phyloP scores from a whole-genome alignment of 2,797 vertebrate genomes.

The Gymnopithys bicolor region DNA sequence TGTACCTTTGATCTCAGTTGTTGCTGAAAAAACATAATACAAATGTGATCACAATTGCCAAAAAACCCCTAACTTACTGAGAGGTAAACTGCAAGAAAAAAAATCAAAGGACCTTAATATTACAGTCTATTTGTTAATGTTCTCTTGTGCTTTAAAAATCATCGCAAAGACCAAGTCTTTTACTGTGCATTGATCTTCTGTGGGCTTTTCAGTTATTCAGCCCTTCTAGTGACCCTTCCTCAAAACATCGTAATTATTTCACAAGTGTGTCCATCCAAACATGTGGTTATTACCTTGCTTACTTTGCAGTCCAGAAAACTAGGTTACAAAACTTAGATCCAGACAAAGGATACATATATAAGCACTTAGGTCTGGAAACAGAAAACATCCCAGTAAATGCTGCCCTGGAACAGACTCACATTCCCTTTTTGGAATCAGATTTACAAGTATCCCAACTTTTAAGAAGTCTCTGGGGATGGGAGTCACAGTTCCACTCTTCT shows the following conservation, averaged over 20 bases:
- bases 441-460: not conserved
- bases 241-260: not conserved
- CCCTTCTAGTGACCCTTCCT: not conserved
- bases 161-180: not conserved
- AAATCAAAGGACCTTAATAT: not conserved
- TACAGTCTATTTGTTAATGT: not conserved
- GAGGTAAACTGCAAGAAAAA: not conserved
- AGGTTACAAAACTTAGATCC: not conserved
- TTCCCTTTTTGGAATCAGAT: not conserved
- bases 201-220: not conserved
- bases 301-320: not conserved
- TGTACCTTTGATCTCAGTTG: not conserved
- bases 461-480: not conserved
- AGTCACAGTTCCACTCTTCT: not conserved
- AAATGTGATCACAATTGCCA: not conserved
- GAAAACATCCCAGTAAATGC: not conserved
- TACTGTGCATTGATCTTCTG: not conserved
- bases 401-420: not conserved
- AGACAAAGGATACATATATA: not conserved
- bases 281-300: not conserved
- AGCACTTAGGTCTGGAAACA: not conserved
- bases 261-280: not conserved
- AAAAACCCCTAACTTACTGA: accelerated
- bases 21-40: not conserved
- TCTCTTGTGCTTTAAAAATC: not conserved